A percentile compares a stretch with the other conserved stretches of the same genome.
phyloP scores from a whole-genome alignment of 2,797 vertebrate species.

The Oceanodroma leucorhoa region DNA sequence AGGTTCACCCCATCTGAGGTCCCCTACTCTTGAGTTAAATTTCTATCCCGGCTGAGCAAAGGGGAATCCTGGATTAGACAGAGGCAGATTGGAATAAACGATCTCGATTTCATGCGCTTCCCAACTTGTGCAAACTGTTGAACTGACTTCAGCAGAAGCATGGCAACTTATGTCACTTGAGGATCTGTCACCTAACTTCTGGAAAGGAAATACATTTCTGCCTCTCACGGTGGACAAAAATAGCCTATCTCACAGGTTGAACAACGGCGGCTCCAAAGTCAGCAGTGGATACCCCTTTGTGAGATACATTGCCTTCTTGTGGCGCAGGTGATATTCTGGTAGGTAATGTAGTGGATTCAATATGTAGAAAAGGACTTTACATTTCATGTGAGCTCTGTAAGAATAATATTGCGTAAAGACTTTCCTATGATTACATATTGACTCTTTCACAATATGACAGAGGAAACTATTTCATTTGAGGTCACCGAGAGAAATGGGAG shows the following conservation, averaged over 20 bases:
- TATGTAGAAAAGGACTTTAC: background rate
- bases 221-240: background rate
- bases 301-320: background rate
- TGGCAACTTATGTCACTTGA: background rate
- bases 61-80: background rate
- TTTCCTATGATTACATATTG: background rate
- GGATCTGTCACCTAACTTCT: background rate
- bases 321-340: background rate
- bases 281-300: background rate
- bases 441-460: background rate
- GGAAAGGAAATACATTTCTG: background rate
- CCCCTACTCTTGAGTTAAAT: background rate
- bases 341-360: accelerated
- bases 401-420: background rate
- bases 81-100: background rate
- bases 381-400: background rate
- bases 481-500: background rate
- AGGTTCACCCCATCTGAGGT: background rate
- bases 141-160: background rate
- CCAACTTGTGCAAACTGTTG: background rate
- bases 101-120: background rate
- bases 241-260: background rate
- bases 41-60: background rate
- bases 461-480: background rate
- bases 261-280: background rate